Evolutionary conservation across 2,113 vertebrate genomes (phyloP).

Genomic region (Petromus typicus): DNA sequence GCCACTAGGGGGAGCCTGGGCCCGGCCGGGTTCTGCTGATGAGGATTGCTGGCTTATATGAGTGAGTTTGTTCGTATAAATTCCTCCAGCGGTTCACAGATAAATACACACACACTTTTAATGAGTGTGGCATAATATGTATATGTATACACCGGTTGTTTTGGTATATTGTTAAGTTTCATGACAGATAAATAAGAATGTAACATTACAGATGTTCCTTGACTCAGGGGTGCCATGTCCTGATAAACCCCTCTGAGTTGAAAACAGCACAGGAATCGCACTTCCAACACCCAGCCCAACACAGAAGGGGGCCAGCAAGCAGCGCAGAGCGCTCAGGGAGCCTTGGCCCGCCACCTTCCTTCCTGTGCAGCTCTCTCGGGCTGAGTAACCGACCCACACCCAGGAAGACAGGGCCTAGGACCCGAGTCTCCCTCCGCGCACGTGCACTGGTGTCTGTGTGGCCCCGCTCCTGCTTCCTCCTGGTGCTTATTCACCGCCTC

Average conservation of each 20-base stretch:
- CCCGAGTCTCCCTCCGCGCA: neutral
- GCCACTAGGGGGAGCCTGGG: neutral
- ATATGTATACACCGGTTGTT: neutral
- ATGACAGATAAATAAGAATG: neutral
- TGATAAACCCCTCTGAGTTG: neutral
- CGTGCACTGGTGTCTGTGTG: neutral
- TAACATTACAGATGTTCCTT: neutral
- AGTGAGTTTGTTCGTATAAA: too few relatives aligned
- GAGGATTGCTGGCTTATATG: too few relatives aligned
- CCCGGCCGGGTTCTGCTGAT: rapidly evolving
- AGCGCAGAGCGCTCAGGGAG: neutral
- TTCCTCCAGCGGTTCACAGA: rapidly evolving
- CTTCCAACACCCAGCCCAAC: neutral
- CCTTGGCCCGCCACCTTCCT: neutral
- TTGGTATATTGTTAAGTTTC: neutral
- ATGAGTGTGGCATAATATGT: neutral
- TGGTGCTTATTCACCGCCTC: too few relatives aligned
- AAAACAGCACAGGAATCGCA: neutral
- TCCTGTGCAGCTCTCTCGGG: too few relatives aligned
- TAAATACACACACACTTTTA: rapidly evolving
- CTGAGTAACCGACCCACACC: neutral
- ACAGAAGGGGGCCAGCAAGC: neutral
- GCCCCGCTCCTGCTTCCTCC: neutral
- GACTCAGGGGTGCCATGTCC: neutral
- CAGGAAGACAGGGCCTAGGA: neutral